Base-by-base conservation (phyloP, 2,888 invertebrate genomes). In the Caenorhabditis sulstoni region DNA sequence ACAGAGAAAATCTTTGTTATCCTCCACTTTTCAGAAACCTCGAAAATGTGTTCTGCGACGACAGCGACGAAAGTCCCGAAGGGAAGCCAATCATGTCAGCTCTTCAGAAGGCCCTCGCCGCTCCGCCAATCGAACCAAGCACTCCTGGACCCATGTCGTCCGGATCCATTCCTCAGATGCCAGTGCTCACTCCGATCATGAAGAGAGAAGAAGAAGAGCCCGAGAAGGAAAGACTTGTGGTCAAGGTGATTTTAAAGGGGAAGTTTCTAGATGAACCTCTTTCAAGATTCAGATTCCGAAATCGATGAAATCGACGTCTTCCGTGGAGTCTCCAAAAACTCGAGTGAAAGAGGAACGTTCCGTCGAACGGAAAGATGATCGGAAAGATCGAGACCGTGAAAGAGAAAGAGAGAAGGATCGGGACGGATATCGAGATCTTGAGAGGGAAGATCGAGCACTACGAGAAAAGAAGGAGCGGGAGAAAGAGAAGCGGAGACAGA, bases 381-480 rank as follows among this genome's bases (percentile, higher is more conserved):
- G 62, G 7, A 70, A 61, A 58, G 70, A 78, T 18, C 39, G 39
- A 37, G 55, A 70, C 12, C 52, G 59, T 4, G 65, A 78, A 8
- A 35, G 66, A 4, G 66, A 67, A 14, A 53, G 53, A 44, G 73
- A 73, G 16, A 44, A 23, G 44, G 71, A 78, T 39, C 58, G 67
- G 4, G 59, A 62, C 18, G 37, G 35, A 37, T 59, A 62, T 41
- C 57, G 50, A 41, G 70, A 64, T 49, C 53, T 29, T 14, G 58
- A 23, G 18, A 44, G 58, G 22, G 41, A 41, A 9, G 71, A 70
- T 14, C 57, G 66, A 64, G 37, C 29, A 53, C 23, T 37, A 55
- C 37, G 47, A 47, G 68, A 62, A n/a, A 73, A 73, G 18, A 73
- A 65, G 62, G 73, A 73, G 3, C 22, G 62, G 22, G 66, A 73